Evolutionary conservation across 2,888 invertebrate genomes (phyloP).

Genomic region (Harmothoe impar): DNA sequence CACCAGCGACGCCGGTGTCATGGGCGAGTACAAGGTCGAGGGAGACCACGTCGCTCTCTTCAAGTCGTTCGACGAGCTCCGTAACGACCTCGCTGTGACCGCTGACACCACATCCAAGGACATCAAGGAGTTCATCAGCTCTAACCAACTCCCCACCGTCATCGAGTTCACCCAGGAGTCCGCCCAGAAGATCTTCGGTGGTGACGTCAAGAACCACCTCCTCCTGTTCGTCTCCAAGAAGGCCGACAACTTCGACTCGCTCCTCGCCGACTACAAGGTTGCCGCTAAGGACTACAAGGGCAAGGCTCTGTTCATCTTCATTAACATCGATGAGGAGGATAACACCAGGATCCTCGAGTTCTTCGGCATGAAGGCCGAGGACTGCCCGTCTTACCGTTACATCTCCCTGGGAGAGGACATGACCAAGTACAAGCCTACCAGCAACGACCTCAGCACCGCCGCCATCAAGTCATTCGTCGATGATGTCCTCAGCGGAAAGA

Average conservation of each 20-base stretch:
- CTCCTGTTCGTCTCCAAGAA: constrained; percentile 95
- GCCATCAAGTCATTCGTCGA: constrained; percentile 91
- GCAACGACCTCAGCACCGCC: constrained; percentile 87
- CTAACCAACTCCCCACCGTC: constrained; percentile 93
- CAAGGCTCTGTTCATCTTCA: constrained; percentile 95
- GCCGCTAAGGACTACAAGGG: constrained; percentile 95
- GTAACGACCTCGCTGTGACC: constrained; percentile 76
- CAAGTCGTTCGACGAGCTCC: constrained; percentile 88
- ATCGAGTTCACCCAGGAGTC: constrained; percentile 99
- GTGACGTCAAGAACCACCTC: constrained; percentile 97
- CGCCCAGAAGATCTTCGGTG: constrained; percentile 98
- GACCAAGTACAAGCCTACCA: constrained; percentile 91
- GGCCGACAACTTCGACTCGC: constrained; percentile 89
- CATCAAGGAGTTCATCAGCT: constrained; percentile 92
- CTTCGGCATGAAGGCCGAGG: constrained; percentile 98
- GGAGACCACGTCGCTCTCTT: constrained; percentile 92
- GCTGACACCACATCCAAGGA: constrained; percentile 86
- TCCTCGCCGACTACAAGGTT: constrained; percentile 90
- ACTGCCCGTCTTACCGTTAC: constrained; percentile 88
- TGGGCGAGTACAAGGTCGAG: constrained; percentile 90
- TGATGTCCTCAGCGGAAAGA: constrained; percentile 93
- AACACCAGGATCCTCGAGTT: constrained; percentile 99
- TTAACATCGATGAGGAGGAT: constrained; percentile 97
- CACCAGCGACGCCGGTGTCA: constrained; percentile 90
- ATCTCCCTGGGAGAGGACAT: constrained; percentile 93